Base-by-base conservation (phyloP, 2,113 vertebrate species). In the Colistium nudipinnis region DNA sequence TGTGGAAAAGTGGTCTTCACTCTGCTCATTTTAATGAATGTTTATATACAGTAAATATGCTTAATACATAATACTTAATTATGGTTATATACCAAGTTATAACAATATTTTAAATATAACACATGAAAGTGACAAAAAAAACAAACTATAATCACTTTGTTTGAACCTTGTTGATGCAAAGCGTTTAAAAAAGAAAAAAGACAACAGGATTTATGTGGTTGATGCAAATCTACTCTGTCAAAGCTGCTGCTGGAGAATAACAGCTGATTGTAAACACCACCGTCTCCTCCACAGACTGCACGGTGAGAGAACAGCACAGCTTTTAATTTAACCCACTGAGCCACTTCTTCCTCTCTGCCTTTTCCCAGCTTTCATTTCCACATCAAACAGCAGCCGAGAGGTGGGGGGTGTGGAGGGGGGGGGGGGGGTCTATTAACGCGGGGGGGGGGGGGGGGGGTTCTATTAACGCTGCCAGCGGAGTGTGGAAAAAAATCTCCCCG, bases 391-490 rank as follows among this genome's bases (percentile, higher is more conserved):
- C 69, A 16, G 47, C 65, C 83, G 70, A 70, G 75, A 63, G 51
- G 8, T 16, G 51, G 48, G 31, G 22, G 19, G 39, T 27, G 53
- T 27, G 36, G 57, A 55, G 13, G n/a, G 10, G 7, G 3, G 8
- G 36, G 54, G 24, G 7, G 22, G 8, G n/a, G 33, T n/a, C n/a
- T n/a, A n/a, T n/a, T n/a, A n/a, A n/a, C n/a, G 10, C 1, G 7
- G 17, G 4, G n/a, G 27, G 4, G 10, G 33, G 16, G 41, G 35
- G 74, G 88, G 84, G 81, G 47, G 74, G 83, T 76, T 88, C 91
- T 88, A 94, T 94, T 94, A 93, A 92, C 90, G 89, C 84, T 87
- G 88, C 85, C 91, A 93, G 89, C 84, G 80, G 91, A 93, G 90
- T 94, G 92, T 93, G 90, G 90, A 89, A 91, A 90, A 87, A 92